Percentiles rank a stretch among this genome's conserved stretches.
phyloP scores from a whole-genome alignment of 1,140 invertebrate species.

The Habropoda laboriosa region DNA sequence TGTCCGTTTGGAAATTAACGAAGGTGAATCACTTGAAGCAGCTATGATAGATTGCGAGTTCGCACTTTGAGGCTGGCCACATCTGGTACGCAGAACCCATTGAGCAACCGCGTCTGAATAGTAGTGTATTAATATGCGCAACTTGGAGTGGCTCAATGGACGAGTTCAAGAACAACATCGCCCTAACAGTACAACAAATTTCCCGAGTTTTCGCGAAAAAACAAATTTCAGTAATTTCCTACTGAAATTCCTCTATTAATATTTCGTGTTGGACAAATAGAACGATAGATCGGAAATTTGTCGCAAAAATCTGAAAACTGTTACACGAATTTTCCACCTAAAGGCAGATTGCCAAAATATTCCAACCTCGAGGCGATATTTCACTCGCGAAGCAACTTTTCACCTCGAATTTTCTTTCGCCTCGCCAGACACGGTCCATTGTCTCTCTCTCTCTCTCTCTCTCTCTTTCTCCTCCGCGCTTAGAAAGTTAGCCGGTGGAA shows the following conservation, averaged over 20 bases:
- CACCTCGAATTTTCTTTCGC: neutral
- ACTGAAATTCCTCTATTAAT: too few species aligned
- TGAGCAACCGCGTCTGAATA: conserved; percentile 33
- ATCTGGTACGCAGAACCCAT: conserved; percentile 36
- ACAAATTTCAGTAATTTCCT: too few species aligned
- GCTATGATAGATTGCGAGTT: conserved; percentile 23
- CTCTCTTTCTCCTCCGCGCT: neutral
- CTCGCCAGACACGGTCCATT: neutral
- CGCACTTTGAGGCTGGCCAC: conserved; percentile 4
- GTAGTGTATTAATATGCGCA: conserved; percentile 38
- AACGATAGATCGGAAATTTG: too few species aligned
- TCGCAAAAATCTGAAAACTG: too few species aligned
- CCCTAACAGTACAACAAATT: neutral
- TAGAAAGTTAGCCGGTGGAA: conserved; percentile 13
- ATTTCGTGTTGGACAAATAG: too few species aligned
- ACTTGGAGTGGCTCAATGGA: neutral
- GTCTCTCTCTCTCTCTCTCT: neutral
- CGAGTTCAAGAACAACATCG: neutral
- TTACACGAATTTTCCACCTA: too few species aligned
- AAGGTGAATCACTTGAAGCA: neutral
- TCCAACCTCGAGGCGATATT: too few species aligned
- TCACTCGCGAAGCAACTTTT: too few species aligned
- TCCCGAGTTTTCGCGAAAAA: neutral
- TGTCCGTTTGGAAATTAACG: conserved; percentile 31
- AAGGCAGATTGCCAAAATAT: too few species aligned